Percentiles rank a stretch among this genome's conserved stretches.
Evolutionary conservation across 2,113 vertebrate genomes (phyloP).

Genomic region (Phoenicopterus ruber): DNA sequence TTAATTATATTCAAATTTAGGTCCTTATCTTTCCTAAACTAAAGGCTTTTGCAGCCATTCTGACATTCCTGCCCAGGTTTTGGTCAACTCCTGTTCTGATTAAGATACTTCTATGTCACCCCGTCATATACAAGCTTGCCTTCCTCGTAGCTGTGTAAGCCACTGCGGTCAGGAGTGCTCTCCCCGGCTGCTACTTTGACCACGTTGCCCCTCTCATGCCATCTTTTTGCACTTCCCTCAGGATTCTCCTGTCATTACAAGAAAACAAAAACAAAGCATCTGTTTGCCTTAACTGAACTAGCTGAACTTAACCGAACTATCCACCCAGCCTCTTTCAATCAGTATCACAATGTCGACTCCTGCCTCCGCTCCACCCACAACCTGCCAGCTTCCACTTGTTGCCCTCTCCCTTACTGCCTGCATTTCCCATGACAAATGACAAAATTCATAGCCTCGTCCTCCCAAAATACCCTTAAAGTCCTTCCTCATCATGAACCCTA

Average conservation of each 20-base stretch:
- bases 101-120: not conserved
- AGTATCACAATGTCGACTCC: not conserved
- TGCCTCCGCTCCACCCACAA: not conserved
- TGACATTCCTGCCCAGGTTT: not conserved
- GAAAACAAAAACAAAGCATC: not conserved
- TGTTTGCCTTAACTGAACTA: not conserved
- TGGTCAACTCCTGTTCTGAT: not conserved
- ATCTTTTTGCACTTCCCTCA: not conserved
- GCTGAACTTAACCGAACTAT: not conserved
- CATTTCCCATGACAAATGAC: not conserved
- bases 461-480: not conserved
- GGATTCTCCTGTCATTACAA: not conserved
- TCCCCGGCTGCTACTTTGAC: not conserved
- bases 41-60: not conserved
- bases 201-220: not conserved
- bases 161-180: not conserved
- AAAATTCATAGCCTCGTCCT: not conserved
- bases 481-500: not conserved
- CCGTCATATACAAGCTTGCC: accelerated
- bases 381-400: not conserved
- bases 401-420: not conserved
- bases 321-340: not conserved
- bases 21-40: not conserved
- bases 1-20: not conserved
- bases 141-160: not conserved